Evolutionary conservation across 2,113 vertebrate genomes (phyloP), one percentile per base, ranked within the genome.

Genomic region (Sus scrofa): DNA sequence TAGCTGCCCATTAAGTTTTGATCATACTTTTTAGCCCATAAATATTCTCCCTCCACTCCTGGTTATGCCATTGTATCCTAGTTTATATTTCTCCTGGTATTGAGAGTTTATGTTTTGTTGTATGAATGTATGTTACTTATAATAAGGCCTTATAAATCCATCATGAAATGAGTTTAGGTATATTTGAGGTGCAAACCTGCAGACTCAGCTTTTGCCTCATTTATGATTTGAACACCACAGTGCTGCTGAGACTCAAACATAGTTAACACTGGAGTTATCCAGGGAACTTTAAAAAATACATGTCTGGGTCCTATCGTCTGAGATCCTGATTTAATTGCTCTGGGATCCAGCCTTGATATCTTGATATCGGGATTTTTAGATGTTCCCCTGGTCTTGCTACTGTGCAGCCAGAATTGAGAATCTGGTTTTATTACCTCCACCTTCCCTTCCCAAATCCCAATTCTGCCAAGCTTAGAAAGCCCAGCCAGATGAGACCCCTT

Each of bases 41-140:
- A 14, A 22, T 7, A 91, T 44, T 79, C 65, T 67, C 24, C 34
- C 8, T 9, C 20, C 0, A 0, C 22, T 77, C 27, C 60, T 82
- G 27, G 44, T 74, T 67, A 88, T 2, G 67, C 22, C 16, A 91
- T 65, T 88, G 62, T 87, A 58, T 16, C 85, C n/a, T 87, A n/a
- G 50, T 89, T 83, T 92, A 6, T 32, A 65, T 39, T 93, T 92
- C 77, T 90, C 16, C n/a, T 83, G 37, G 60, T 44, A 16, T 56
- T 78, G 39, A 84, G 12, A 44, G n/a, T 65, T 77, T 68, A 12
- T 11, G 71, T 60, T 94, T 95, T 91, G 39, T 32, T 85, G 7
- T 81, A n/a, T 85, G 88, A 71, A 34, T 11, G 30, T 7, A 52
- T 2, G 3, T 52, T 68, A 73, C 63, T 68, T 89, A 37, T 73